Evolutionary conservation across 2,888 invertebrate species (phyloP).

Genomic region (Gibbula magus): DNA sequence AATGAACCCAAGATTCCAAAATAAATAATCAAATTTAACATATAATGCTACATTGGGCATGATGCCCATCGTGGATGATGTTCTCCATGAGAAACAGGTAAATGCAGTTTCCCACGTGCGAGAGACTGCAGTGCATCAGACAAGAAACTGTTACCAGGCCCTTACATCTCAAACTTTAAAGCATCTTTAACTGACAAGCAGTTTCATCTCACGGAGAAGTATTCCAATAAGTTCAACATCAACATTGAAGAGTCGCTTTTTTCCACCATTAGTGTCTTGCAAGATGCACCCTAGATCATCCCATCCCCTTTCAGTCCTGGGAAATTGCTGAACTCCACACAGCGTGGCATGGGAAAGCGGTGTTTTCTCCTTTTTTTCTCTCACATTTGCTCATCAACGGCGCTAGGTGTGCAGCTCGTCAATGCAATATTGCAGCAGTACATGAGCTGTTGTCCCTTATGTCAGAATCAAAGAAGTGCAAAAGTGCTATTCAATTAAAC

Average conservation of each 20-base stretch:
- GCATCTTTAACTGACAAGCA: conserved; percentile 1
- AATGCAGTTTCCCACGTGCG: not conserved
- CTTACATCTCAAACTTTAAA: not conserved
- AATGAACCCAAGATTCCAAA: too few relatives aligned
- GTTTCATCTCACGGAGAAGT: not conserved
- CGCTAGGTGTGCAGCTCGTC: not conserved
- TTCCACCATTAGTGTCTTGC: not conserved
- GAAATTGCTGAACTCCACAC: not conserved
- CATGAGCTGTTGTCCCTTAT: not conserved
- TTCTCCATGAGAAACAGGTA: not conserved
- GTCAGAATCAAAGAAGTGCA: too few relatives aligned
- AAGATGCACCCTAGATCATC: conserved; percentile 9
- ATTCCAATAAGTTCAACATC: conserved; percentile 8
- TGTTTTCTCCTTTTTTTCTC: not conserved
- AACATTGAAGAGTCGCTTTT: not conserved
- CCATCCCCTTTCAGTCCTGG: not conserved
- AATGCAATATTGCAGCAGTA: not conserved
- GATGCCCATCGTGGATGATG: too few relatives aligned
- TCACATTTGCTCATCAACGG: not conserved
- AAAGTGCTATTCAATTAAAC: too few relatives aligned
- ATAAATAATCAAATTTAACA: too few relatives aligned
- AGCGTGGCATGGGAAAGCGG: conserved; percentile 9
- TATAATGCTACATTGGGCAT: too few relatives aligned
- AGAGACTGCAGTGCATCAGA: too few relatives aligned
- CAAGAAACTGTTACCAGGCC: too few relatives aligned